A percentile compares a stretch with the other conserved stretches of the same genome.
phyloP scores from a whole-genome alignment of 2,797 vertebrate species.

The Molossus alvarezi region DNA sequence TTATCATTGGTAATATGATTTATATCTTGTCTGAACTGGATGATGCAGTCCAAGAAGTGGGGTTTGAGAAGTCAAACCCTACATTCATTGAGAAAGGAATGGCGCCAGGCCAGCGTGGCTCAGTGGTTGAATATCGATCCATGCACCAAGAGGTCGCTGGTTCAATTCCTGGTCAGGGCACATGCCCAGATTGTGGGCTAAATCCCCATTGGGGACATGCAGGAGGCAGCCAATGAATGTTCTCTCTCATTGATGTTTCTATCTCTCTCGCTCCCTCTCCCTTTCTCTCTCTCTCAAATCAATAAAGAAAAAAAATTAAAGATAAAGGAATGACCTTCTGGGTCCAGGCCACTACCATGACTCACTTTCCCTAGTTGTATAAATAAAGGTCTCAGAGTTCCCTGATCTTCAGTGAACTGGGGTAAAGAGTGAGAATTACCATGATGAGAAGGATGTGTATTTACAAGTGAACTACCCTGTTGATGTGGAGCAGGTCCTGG shows the following conservation, averaged over 20 bases:
- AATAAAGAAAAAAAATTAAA: too few species aligned
- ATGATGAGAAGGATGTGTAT: slow-evolving; percentile 95
- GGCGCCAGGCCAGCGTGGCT: slow-evolving; percentile 78
- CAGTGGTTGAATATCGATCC: too few species aligned
- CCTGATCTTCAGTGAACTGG: slow-evolving; percentile 97
- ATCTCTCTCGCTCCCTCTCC: too few species aligned
- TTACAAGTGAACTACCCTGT: slow-evolving; percentile 95
- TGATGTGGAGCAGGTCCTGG: slow-evolving; percentile 94
- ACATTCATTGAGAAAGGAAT: slow-evolving; percentile 95
- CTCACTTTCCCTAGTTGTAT: slow-evolving; percentile 96
- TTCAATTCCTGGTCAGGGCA: too few species aligned
- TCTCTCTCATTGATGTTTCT: too few species aligned
- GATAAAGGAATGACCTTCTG: slow-evolving; percentile 94
- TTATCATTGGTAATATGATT: slow-evolving; percentile 96
- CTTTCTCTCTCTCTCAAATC: too few species aligned
- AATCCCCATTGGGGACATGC: too few species aligned
- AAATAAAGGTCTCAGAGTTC: slow-evolving; percentile 97
- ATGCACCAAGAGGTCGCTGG: too few species aligned
- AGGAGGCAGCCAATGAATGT: too few species aligned
- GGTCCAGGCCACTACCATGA: slow-evolving; percentile 96
- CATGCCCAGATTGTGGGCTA: too few species aligned
- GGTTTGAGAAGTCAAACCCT: slow-evolving; percentile 96
- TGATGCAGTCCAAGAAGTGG: slow-evolving; percentile 97
- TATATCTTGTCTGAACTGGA: slow-evolving; percentile 96
- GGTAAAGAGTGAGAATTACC: slow-evolving; percentile 96